These are phyloP conservation scores for Epinotia demarniana DNA, from an alignment of 2,888 invertebrate genomes.

Conservation along the genomic window DNA sequence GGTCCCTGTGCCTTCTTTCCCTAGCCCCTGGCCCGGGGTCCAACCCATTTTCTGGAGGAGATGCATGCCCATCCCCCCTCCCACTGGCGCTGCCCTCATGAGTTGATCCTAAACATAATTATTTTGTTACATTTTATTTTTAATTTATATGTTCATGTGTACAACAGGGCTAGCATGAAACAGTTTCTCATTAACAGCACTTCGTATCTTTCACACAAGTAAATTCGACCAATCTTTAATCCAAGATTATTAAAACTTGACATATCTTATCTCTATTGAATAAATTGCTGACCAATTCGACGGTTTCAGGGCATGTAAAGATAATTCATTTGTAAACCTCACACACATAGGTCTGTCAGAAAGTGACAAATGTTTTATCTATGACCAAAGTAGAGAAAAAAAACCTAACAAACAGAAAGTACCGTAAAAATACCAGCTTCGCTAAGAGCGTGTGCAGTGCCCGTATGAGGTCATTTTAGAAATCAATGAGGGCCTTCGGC, in stretches of 20 bases:
- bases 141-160: neutral
- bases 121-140: constrained; percentile 21
- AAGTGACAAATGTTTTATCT: neutral
- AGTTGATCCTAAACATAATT: constrained; percentile 91
- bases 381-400: neutral
- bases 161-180: too few species aligned
- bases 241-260: neutral
- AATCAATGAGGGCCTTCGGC: neutral
- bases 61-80: constrained; percentile 98
- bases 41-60: constrained; percentile 99
- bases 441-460: neutral
- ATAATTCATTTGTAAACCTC: neutral
- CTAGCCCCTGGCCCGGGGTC: constrained; percentile 98
- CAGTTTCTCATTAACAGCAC: neutral
- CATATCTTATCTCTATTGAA: neutral
- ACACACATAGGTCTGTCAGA: neutral
- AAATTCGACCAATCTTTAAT: neutral
- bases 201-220: neutral
- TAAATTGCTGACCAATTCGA: too few species aligned
- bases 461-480: neutral
- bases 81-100: constrained; percentile 94
- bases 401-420: neutral
- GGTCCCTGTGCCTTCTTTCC: constrained; percentile 96
- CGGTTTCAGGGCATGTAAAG: neutral
- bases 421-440: neutral